Conservation (phyloP, 2,113 vertebrate genomes). For the Hydrolagus affinis region DNA sequence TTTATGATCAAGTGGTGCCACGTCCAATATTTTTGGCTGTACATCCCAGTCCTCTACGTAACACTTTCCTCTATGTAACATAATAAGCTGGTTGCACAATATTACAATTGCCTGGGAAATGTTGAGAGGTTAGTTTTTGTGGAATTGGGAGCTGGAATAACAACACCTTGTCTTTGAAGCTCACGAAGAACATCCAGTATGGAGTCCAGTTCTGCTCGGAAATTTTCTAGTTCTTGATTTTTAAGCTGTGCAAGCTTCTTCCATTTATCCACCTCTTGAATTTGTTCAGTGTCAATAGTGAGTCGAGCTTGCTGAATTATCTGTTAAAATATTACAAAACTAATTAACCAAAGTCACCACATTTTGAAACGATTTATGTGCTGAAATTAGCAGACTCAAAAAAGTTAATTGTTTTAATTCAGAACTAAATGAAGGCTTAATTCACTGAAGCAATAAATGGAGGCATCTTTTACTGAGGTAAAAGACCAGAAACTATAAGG, state of each 20-base stretch:
- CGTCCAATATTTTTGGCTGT: too few relatives aligned
- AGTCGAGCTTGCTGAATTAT: constrained; percentile 55
- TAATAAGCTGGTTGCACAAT: not conserved
- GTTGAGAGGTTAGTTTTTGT: not conserved
- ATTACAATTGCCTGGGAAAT: constrained; percentile 26
- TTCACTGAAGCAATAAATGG: not conserved
- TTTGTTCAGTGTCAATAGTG: constrained; percentile 48
- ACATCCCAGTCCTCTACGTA: not conserved
- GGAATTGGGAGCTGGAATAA: constrained; percentile 52
- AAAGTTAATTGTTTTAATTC: not conserved
- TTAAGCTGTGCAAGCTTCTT: constrained; percentile 66
- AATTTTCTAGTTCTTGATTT: constrained; percentile 72
- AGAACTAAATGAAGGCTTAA: not conserved
- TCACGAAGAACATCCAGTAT: constrained; percentile 79
- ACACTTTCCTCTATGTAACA: not conserved
- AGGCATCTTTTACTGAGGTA: not conserved
- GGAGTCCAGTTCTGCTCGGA: constrained; percentile 78
- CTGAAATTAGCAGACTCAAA: not conserved
- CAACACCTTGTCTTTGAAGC: constrained; percentile 73
- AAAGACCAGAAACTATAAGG: not conserved
- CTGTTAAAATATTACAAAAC: constrained; percentile 46
- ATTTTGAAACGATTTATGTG: not conserved
- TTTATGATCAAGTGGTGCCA: not conserved
- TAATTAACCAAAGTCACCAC: not conserved
- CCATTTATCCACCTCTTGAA: constrained; percentile 66